Percentiles rank a stretch among this genome's conserved stretches.
phyloP scores from a whole-genome alignment of 2,888 invertebrate species.

The Pachycephus smyrnensis region DNA sequence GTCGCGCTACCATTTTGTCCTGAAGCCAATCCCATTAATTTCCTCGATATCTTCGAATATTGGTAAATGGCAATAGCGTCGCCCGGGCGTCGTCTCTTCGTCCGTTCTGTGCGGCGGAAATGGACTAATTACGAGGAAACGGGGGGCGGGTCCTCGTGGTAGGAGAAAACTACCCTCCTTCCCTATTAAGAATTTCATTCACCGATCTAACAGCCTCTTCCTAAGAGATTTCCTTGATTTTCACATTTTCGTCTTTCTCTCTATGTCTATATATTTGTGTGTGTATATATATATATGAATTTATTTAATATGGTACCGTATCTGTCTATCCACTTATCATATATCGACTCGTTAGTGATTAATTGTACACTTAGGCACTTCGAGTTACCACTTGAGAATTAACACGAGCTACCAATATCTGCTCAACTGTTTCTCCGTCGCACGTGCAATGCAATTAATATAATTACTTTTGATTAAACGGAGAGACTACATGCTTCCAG shows the following conservation, averaged over 20 bases:
- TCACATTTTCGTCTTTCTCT: background rate
- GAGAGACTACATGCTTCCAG: constrained; percentile 11
- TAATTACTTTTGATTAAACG: constrained; percentile 55
- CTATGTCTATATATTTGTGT: no score
- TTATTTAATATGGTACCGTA: background rate
- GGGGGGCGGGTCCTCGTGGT: constrained; percentile 60
- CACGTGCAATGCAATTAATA: constrained; percentile 54
- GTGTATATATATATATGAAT: no score
- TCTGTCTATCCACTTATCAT: constrained; percentile 23
- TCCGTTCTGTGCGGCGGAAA: constrained; percentile 46
- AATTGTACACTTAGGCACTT: constrained; percentile 48
- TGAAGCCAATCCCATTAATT: constrained; percentile 61
- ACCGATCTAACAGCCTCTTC: background rate
- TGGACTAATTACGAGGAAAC: constrained; percentile 65
- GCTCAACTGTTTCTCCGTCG: background rate
- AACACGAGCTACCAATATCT: background rate
- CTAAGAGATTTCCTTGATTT: background rate
- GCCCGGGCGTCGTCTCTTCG: background rate
- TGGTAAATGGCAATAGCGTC: background rate
- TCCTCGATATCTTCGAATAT: constrained; percentile 58
- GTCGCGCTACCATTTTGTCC: constrained; percentile 56
- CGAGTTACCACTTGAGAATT: background rate
- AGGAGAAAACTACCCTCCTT: background rate
- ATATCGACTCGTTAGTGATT: constrained; percentile 58
- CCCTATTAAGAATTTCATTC: background rate